A percentile compares a stretch with the other conserved stretches of the same genome.
Conservation (phyloP, 2,113 vertebrate genomes). For the Indicator indicator region DNA sequence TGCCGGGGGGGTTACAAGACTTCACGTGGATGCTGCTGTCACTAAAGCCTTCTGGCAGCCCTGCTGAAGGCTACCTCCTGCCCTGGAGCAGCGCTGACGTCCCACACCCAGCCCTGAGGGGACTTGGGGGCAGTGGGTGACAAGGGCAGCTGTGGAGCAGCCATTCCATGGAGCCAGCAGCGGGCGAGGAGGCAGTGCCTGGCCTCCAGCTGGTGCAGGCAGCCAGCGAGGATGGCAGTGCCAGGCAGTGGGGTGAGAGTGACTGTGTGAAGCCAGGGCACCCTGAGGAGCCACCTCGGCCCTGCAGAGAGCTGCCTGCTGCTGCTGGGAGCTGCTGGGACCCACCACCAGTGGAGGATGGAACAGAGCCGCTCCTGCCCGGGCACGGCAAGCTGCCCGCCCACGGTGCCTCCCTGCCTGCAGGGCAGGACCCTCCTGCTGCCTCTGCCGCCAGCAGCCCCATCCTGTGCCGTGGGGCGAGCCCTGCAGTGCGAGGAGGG, state of each 20-base stretch:
- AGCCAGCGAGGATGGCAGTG: not conserved
- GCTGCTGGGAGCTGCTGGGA: not conserved
- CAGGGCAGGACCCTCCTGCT: not conserved
- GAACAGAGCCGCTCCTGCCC: not conserved
- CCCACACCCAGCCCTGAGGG: not conserved
- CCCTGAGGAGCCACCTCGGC: fast-evolving
- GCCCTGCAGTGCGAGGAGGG: fast-evolving
- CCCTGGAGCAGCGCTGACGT: not conserved
- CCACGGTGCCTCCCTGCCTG: not conserved
- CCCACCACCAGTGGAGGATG: fast-evolving
- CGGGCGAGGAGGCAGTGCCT: not conserved
- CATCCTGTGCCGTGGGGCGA: not conserved
- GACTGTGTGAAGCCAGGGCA: not conserved
- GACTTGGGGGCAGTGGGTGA: not conserved
- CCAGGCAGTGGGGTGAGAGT: fast-evolving
- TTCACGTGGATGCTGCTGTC: fast-evolving
- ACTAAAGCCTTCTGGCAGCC: not conserved
- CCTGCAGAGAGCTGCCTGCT: fast-evolving
- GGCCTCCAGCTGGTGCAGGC: not conserved
- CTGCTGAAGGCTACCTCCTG: not conserved
- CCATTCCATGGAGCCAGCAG: not conserved
- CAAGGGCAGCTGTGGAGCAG: not conserved
- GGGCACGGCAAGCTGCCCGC: fast-evolving
- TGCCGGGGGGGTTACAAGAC: not conserved
- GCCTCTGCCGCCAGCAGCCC: not conserved